These are phyloP conservation scores for Stenolophus ochropezus DNA, from an alignment of 2,888 invertebrate species.

Conservation along the genomic window DNA sequence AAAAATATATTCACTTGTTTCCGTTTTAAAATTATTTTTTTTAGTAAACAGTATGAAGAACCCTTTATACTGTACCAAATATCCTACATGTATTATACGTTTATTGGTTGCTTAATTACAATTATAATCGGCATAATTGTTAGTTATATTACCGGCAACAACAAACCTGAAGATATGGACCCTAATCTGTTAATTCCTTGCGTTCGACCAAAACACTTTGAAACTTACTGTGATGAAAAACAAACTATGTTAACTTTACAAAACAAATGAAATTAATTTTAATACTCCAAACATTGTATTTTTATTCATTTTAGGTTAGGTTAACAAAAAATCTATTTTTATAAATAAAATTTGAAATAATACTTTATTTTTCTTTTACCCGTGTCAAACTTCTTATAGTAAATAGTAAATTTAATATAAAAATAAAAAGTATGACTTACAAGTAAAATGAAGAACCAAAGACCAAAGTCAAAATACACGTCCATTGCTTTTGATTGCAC, in stretches of 20 bases:
- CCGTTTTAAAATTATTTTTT: neutral
- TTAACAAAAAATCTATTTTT: too few relatives aligned
- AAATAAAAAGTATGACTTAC: too few relatives aligned
- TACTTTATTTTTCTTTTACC: too few relatives aligned
- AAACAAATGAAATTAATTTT: slow-evolving; percentile 5
- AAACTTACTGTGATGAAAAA: neutral
- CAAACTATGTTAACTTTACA: neutral
- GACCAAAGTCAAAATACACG: too few relatives aligned
- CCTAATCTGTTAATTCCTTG: slow-evolving; percentile 17
- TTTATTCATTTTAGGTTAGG: too few relatives aligned
- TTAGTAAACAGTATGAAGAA: neutral
- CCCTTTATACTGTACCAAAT: slow-evolving; percentile 35
- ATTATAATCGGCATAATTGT: slow-evolving; percentile 13
- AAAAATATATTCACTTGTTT: neutral
- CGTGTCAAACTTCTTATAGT: too few relatives aligned
- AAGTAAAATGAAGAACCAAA: too few relatives aligned
- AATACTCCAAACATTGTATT: too few relatives aligned
- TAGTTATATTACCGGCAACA: slow-evolving; percentile 28
- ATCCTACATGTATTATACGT: slow-evolving; percentile 28
- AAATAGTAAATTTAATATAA: too few relatives aligned
- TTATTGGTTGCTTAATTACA: slow-evolving; percentile 22
- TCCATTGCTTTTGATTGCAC: too few relatives aligned
- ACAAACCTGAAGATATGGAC: neutral
- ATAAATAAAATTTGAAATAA: too few relatives aligned
- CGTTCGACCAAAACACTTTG: neutral